phyloP scores from a whole-genome alignment of 2,113 vertebrate species.

The Progne subis region DNA sequence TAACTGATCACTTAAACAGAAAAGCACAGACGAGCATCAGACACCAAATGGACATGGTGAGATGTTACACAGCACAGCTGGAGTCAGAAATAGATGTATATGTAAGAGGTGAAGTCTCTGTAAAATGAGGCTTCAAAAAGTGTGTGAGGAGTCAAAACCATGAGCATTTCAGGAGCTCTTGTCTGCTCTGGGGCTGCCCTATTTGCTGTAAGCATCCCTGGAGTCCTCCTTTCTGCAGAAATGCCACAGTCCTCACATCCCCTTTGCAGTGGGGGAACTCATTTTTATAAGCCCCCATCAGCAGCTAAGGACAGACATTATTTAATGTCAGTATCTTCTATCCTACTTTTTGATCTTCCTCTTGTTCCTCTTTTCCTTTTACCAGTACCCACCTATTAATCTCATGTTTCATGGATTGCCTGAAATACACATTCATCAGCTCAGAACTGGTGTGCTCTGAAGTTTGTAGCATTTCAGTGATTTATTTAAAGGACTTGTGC shows the following conservation, averaged over 20 bases:
- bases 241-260: neutral
- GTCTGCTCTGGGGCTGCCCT: neutral
- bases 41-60: neutral
- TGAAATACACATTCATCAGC: neutral
- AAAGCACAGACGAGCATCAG: neutral
- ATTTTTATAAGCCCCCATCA: neutral
- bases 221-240: neutral
- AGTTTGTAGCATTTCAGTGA: neutral
- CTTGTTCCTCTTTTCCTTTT: neutral
- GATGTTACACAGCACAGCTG: neutral
- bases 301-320: neutral
- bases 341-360: slow-evolving; percentile 28
- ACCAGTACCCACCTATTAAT: neutral
- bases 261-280: neutral
- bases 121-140: neutral
- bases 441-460: neutral
- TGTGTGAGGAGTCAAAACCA: neutral
- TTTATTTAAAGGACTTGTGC: neutral
- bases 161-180: neutral
- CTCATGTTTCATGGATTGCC: neutral
- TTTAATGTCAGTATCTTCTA: neutral
- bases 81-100: neutral
- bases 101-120: neutral
- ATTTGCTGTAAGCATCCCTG: neutral
- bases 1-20: neutral